Conservation (phyloP, 2,797 vertebrate genomes). For the Pteronotus mesoamericanus region DNA sequence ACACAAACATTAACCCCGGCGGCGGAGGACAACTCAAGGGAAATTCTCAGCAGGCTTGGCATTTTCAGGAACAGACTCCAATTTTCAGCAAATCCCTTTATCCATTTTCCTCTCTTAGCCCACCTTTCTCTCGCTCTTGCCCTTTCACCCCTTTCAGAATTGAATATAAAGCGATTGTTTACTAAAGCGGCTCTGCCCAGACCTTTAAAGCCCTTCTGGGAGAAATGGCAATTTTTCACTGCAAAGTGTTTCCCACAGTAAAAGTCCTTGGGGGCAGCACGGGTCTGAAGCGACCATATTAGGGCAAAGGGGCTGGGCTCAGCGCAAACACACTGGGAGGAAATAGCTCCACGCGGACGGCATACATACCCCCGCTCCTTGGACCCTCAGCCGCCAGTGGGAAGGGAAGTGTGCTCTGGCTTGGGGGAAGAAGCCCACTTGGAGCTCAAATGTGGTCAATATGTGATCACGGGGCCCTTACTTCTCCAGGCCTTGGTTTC, state of each 20-base stretch:
- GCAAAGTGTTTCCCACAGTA: not conserved
- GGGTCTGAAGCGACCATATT: not conserved
- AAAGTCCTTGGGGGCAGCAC: too few relatives aligned
- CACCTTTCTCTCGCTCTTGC: not conserved
- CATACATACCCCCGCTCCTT: fast-evolving
- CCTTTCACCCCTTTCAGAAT: not conserved
- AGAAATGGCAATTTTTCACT: not conserved
- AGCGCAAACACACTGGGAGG: fast-evolving
- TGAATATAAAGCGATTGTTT: not conserved
- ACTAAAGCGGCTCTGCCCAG: not conserved
- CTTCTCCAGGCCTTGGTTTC: not conserved
- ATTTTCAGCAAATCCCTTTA: not conserved
- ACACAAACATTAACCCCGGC: not conserved
- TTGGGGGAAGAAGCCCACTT: not conserved
- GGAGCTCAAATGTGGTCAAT: not conserved
- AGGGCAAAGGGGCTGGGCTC: not conserved
- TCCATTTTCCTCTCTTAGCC: not conserved
- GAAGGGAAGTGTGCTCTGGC: not conserved
- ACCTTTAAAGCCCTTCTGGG: not conserved
- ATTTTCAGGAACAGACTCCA: not conserved
- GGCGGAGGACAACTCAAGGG: not conserved
- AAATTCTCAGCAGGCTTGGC: not conserved
- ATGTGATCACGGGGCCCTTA: not conserved
- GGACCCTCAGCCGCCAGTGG: not conserved
- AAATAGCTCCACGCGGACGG: not conserved